Evolutionary conservation across 2,797 vertebrate species (phyloP), one percentile per base, ranked within the genome.

Genomic region (Catharus ustulatus): DNA sequence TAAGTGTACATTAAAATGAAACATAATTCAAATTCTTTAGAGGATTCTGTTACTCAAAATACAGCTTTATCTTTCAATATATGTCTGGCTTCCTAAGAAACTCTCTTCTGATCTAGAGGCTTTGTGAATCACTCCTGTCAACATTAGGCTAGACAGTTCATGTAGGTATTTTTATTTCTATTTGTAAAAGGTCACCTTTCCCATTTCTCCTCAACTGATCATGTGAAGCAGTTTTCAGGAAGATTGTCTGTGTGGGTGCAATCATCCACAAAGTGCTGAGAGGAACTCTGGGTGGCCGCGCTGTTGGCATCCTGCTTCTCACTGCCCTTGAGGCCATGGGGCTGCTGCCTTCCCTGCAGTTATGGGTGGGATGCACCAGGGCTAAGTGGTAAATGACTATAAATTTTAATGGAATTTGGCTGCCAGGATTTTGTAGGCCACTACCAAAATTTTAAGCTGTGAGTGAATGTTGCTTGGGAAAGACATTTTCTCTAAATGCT

Each of bases 201-300:
- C 55, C 3, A 38, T 87, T 92, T 89, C 55, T 93, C 9, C 66
- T 73, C 30, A 63, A 2, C 13, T 84, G 64, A 40, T 63, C 34
- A 67, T 51, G 59, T 89, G 84, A 71, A 91, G 55, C 42, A 15
- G 30, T 63, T 90, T 86, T 79, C 45, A 40, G 57, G 54, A 76
- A 48, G 36, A n/a, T 10, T 38, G 22, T 30, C 17, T 4, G 0
- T 18, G 38, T 48, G 62, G 21, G 8, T 94, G 43, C 2, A 12
- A 13, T 90, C 76, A 73, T 72, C 69, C 76, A 55, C 30, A 15
- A 67, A 89, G 15, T 49, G 15, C 45, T 58, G 5, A 57, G 63
- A 76, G 67, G 74, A 89, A 3, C 59, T 55, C 32, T 10, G 54
- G 18, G 14, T 52, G 38, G n/a, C 40, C 88, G 36, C 4, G 3